These are phyloP conservation scores for Spea hammondii DNA, from an alignment of 2,797 vertebrate genomes.

Conservation along the genomic window DNA sequence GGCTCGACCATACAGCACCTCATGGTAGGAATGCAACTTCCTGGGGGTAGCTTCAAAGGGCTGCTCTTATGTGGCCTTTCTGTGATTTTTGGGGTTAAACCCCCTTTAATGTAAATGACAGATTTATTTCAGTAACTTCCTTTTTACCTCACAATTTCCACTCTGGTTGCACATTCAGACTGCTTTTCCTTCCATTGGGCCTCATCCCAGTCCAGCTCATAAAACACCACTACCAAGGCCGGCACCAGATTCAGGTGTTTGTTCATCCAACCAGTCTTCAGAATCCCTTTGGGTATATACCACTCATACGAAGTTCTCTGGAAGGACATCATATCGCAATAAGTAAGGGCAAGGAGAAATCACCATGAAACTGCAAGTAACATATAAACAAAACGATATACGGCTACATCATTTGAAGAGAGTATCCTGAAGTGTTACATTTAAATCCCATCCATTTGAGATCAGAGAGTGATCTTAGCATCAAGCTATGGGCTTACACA, in stretches of 20 bases:
- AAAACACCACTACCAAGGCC: slow-evolving; percentile 93
- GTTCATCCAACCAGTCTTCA: slow-evolving; percentile 98
- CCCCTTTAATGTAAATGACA: background rate
- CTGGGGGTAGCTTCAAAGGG: too few relatives aligned
- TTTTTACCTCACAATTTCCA: slow-evolving; percentile 92
- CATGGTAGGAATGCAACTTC: too few relatives aligned
- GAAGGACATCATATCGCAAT: background rate
- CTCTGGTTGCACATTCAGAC: slow-evolving; percentile 91
- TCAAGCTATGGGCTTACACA: too few relatives aligned
- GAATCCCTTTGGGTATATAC: slow-evolving; percentile 97
- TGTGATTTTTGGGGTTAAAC: too few relatives aligned
- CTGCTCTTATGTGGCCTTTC: too few relatives aligned
- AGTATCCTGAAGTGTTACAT: background rate
- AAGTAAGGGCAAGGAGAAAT: background rate
- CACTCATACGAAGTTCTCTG: slow-evolving; percentile 96
- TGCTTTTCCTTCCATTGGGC: slow-evolving; percentile 97
- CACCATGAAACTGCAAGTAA: background rate
- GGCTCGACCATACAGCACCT: too few relatives aligned
- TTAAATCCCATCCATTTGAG: too few relatives aligned
- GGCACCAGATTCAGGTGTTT: slow-evolving; percentile 96
- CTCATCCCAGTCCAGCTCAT: slow-evolving; percentile 97
- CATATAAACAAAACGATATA: background rate
- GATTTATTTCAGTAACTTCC: background rate
- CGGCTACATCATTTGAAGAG: background rate
- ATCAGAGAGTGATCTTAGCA: too few relatives aligned